Base-by-base conservation (phyloP, 2,888 invertebrate genomes). In the Chrysolina oricalcia region DNA sequence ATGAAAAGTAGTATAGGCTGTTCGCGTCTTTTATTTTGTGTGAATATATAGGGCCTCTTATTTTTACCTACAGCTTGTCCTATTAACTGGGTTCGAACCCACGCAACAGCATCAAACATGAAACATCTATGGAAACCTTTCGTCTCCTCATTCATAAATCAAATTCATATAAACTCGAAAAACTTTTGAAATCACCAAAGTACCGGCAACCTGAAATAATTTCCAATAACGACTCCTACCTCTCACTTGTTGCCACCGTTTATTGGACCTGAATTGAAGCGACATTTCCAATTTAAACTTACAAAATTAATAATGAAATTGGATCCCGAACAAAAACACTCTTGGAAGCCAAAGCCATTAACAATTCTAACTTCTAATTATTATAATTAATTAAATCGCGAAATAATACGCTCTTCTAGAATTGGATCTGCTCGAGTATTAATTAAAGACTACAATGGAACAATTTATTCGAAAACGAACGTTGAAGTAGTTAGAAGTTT, bases 361-460 rank as follows among this genome's bases (percentile, higher is more conserved):
- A 41, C 73, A 65, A 73, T 73, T 69, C 71, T 68, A 73, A 76
- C 76, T 73, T 76, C 79, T 75, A 75, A 77, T 77, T 76, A 81
- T 78, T 78, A 79, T 81, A 82, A 82, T 82, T 82, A 82, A 83
- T 81, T 83, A 81, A 82, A 84, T 84, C 81, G 81, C 74, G 81
- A 82, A 83, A 83, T 83, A 84, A 83, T 83, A 80, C 82, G 81
- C 78, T 80, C 75, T 82, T 79, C 82, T 82, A 80, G 74, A 80
- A 81, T 79, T 80, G 81, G 80, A 80, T 79, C 76, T 75, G 77
- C 74, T 65, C 70, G 78, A 81, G 83, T 82, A 82, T 84, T 84
- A 84, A 84, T 84, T 84, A 84, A 84, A 85, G 84, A 84, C 83
- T 83, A 85, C 84, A 85, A 85, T 85, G 83, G 82, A 78, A 80